Evolutionary conservation across 2,888 invertebrate species (phyloP), one percentile per base, ranked within the genome.

Genomic region (Spialia ferax): DNA sequence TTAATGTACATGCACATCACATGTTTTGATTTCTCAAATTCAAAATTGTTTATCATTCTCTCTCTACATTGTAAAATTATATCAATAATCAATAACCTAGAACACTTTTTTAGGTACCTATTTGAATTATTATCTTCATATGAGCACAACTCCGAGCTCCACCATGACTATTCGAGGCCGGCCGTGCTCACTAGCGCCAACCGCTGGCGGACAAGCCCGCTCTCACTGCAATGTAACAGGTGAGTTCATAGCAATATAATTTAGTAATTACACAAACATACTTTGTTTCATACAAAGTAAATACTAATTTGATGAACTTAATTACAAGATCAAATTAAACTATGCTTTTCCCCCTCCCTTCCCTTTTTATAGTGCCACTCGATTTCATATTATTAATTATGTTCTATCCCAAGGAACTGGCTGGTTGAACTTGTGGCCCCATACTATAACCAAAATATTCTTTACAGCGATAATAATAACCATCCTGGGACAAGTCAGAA

Each of bases 81-180:
- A 13, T 38, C 2, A 38, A 38, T 7, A 3, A 45, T 48, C 15
- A 7, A 48, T 48, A n/a, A 23, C 8, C n/a, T 23, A 22, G 3
- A 11, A 50, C n/a, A 11, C 11, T 50, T n/a, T 26, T 15, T 18
- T 83, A 95, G 95, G 67, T 94, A 94, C 72, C 80, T 97, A 10
- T 89, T 97, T 76, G 96, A 97, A 82, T 89, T 95, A 66, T 84
- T 98, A 65, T 96, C 97, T 71, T 97, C 97, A 71, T 96, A 97
- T 67, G 92, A 92, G 70, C 83, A 88, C 63, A 75, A 77, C 6
- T 81, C 86, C 0, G 89, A 89, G 20, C 74, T 75, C 22, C 84
- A 88, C 73, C 88, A 85, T 68, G 89, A 91, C 72, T 91, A 91
- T 68, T 72, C 83, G 0, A 83, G 82, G 7, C 85, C 87, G 0